Base-by-base conservation (phyloP, 1,140 invertebrate species). In the Trypoxylus dichotomus region DNA sequence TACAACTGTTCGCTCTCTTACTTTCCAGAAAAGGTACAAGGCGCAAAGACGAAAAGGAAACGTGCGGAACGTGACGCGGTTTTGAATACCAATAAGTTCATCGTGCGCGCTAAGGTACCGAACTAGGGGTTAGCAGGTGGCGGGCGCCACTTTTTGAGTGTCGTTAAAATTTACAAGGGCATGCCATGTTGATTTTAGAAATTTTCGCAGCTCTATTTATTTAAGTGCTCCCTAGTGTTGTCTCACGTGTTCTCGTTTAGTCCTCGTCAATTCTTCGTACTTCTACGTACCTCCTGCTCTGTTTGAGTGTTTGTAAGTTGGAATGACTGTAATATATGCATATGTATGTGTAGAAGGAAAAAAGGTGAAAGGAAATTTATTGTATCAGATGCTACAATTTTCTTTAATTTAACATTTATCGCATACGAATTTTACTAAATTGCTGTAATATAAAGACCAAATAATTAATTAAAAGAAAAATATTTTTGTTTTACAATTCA, bases 161-260 rank as follows among this genome's bases (percentile, higher is more conserved):
- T 68, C 60, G 60, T 68, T 68, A 68, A 68, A 68, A 68, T 68
- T 68, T 68, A 68, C 60, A 24, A 24, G 27, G 21, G 24, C 60
- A 29, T 13, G 11, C 60, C 27, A 24, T 68, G 60, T 68, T 68
- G 60, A 68, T 68, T 68, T 68, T 68, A 68, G 60, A 68, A 68
- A 68, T 68, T 68, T 68, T 68, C 60, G 60, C 60, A 24, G 21
- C 60, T 68, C 60, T 68, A 68, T 68, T 68, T 68, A 68, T 68
- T 68, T 68, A 68, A 68, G 60, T 68, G 10, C 60, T 68, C 60
- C 60, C 60, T 68, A 68, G 60, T 68, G 60, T 68, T 68, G 60
- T 68, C 60, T 68, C 60, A 68, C 60, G 60, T 68, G 60, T 68
- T 68, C 60, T 68, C 60, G 60, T 68, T 68, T 68, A 68, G 60